These are phyloP conservation scores for Drosophila saltans DNA, from an alignment of 1,140 invertebrate species.

Conservation along the genomic window DNA sequence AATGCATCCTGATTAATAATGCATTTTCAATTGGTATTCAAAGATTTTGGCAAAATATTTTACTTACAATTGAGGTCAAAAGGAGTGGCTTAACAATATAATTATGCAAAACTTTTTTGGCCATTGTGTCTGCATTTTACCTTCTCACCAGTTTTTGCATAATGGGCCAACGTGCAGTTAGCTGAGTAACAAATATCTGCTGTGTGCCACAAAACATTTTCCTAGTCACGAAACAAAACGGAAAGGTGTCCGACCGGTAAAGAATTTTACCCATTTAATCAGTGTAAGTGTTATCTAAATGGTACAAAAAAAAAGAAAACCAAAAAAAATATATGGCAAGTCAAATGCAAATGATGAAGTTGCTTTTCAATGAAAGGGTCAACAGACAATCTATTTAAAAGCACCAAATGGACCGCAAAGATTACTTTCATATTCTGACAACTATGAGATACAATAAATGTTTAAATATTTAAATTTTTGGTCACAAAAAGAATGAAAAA, in stretches of 20 bases:
- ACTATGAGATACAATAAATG: not conserved
- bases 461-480: constrained; percentile 1
- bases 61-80: not conserved
- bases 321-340: not conserved
- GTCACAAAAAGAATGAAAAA: not conserved
- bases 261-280: constrained; percentile 54
- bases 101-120: not conserved
- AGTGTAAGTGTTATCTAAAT: constrained; percentile 48
- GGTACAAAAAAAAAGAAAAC: constrained; percentile 11
- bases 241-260: constrained; percentile 48
- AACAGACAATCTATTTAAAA: constrained; percentile 42
- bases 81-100: not conserved
- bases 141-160: not conserved
- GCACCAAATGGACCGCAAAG: constrained; percentile 22
- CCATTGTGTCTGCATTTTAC: not conserved
- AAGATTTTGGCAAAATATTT: not conserved
- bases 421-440: constrained; percentile 5
- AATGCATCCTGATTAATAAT: not conserved
- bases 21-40: not conserved
- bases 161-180: not conserved
- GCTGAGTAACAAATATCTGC: not conserved
- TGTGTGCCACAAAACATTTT: constrained; percentile 27
- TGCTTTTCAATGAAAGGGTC: constrained; percentile 9
- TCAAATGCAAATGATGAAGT: constrained; percentile 7
- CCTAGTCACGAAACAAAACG: constrained; percentile 21